A percentile compares a stretch with the other conserved stretches of the same genome.
phyloP scores from a whole-genome alignment of 2,797 vertebrate genomes.

The Serranus cabrilla region DNA sequence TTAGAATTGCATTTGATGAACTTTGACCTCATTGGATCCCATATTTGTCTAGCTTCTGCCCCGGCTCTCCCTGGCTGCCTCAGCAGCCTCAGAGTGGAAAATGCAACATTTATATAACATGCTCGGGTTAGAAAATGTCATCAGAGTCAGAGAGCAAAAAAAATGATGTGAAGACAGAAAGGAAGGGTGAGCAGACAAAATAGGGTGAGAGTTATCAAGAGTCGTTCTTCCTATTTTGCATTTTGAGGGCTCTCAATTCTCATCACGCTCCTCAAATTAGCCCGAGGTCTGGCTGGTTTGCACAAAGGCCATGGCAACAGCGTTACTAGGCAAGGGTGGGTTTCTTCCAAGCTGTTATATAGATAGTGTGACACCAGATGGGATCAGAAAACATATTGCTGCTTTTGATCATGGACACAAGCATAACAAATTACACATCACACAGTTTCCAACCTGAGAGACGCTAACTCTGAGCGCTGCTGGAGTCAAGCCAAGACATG shows the following conservation, averaged over 20 bases:
- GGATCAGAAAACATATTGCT: constrained; percentile 37
- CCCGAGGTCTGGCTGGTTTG: constrained; percentile 67
- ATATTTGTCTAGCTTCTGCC: constrained; percentile 24
- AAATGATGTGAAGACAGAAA: not conserved
- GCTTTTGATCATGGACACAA: constrained; percentile 35
- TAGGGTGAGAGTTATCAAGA: constrained; percentile 30
- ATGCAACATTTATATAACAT: constrained; percentile 16
- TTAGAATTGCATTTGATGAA: constrained; percentile 31
- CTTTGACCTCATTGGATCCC: constrained; percentile 28
- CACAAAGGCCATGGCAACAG: constrained; percentile 81
- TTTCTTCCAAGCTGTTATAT: constrained; percentile 53
- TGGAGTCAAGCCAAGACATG: constrained; percentile 22
- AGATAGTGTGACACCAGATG: constrained; percentile 46
- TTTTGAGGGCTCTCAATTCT: constrained; percentile 77
- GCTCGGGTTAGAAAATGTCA: constrained; percentile 24
- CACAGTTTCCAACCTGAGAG: constrained; percentile 3
- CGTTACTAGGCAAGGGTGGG: constrained; percentile 72
- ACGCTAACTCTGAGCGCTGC: not conserved
- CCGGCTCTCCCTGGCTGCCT: not conserved
- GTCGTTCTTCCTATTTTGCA: constrained; percentile 63
- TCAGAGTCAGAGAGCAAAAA: constrained; percentile 11
- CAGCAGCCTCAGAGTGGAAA: not conserved
- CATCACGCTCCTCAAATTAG: constrained; percentile 76
- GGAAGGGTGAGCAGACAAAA: constrained; percentile 14
- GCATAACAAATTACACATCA: constrained; percentile 45